Percentiles rank a stretch among this genome's conserved stretches.
Evolutionary conservation across 2,797 vertebrate species (phyloP).

Genomic region (Enoplosus armatus): DNA sequence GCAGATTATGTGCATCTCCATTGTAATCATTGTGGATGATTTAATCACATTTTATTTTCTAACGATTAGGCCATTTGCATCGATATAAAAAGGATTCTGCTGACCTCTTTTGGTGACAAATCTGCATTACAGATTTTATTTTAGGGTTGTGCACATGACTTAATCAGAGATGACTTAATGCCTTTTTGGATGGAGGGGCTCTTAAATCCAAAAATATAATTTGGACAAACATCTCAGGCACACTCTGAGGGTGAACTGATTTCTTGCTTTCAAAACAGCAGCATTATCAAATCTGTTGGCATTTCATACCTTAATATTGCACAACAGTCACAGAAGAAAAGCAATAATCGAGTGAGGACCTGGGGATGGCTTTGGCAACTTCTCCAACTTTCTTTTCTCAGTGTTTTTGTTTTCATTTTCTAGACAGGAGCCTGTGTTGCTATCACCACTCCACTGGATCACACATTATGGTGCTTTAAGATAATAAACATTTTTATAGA

Average conservation of each 20-base stretch:
- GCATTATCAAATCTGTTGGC: neutral
- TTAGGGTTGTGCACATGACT: neutral
- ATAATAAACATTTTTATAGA: neutral
- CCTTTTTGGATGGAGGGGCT: neutral
- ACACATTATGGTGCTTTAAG: neutral
- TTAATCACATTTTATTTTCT: neutral
- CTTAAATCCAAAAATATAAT: neutral
- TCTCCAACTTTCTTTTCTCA: neutral
- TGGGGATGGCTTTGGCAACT: neutral
- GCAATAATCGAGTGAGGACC: neutral
- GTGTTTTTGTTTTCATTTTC: neutral
- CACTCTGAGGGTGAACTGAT: neutral
- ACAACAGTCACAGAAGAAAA: neutral
- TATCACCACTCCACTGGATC: neutral
- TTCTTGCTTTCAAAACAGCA: neutral
- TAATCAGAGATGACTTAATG: no score
- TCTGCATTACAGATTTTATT: conserved; percentile 49
- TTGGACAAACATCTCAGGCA: neutral
- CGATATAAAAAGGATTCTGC: conserved; percentile 33
- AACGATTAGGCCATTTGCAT: neutral
- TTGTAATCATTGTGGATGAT: neutral
- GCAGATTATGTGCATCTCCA: neutral
- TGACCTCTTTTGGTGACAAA: conserved; percentile 71
- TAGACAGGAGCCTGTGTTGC: neutral
- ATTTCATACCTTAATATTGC: neutral